Conservation (phyloP, 2,797 vertebrate species). For the Lemur catta region DNA sequence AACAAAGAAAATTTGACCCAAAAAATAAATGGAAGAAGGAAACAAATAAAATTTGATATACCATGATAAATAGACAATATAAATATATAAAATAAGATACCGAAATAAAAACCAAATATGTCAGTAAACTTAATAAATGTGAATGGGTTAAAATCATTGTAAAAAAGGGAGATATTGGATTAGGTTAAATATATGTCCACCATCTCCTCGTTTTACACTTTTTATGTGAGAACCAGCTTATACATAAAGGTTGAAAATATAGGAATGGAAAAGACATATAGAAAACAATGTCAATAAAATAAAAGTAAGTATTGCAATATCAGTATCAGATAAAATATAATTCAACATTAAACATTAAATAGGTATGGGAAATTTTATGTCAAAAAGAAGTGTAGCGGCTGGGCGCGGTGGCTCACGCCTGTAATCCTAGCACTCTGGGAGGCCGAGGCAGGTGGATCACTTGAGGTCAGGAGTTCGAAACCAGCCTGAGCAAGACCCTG, state of each 20-base stretch:
- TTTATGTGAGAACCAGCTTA: background rate
- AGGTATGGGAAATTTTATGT: background rate
- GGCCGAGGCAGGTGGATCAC: no score
- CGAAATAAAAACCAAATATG: background rate
- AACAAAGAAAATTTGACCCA: background rate
- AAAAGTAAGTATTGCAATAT: background rate
- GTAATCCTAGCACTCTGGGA: no score
- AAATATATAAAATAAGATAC: background rate
- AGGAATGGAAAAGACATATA: background rate
- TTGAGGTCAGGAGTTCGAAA: no score
- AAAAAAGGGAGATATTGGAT: background rate
- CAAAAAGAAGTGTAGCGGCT: background rate
- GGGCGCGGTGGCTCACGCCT: no score
- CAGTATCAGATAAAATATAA: background rate
- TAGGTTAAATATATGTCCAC: background rate
- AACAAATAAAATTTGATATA: background rate
- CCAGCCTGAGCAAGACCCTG: no score
- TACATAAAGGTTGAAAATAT: background rate
- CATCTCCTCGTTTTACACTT: background rate
- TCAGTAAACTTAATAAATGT: background rate
- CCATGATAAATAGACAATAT: background rate
- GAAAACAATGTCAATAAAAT: constrained; percentile 2
- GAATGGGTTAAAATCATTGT: background rate
- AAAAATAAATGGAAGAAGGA: background rate
- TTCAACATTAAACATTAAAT: background rate